These are phyloP conservation scores for Bubo blakistoni DNA, from an alignment of 2,113 vertebrate genomes.

Conservation along the genomic window DNA sequence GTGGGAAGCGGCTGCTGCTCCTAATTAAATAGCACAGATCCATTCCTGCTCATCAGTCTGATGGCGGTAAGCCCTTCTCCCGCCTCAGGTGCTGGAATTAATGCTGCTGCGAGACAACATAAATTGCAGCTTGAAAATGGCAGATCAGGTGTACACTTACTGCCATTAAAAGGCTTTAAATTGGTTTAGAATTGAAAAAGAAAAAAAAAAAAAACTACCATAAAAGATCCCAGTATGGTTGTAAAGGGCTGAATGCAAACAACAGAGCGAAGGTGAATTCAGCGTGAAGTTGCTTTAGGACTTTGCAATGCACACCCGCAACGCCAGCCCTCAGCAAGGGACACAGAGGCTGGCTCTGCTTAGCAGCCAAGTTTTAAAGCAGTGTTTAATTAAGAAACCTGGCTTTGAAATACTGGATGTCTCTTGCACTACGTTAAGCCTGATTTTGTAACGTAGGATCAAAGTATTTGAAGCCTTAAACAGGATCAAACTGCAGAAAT, in stretches of 20 bases:
- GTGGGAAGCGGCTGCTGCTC: neutral
- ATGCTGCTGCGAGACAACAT: neutral
- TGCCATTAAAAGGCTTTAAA: neutral
- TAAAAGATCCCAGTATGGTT: neutral
- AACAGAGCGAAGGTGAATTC: neutral
- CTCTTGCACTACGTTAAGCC: neutral
- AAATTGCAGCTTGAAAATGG: neutral
- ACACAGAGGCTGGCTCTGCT: neutral
- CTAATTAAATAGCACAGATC: neutral
- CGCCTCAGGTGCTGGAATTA: neutral
- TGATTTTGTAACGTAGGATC: neutral
- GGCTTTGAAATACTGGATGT: neutral
- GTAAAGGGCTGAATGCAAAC: neutral
- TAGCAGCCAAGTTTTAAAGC: neutral
- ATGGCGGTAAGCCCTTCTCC: neutral
- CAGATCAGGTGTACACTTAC: neutral
- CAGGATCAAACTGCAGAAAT: neutral
- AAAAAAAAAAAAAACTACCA: neutral
- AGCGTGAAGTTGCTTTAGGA: neutral
- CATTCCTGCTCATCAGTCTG: neutral
- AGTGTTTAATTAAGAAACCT: neutral
- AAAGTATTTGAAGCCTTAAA: neutral
- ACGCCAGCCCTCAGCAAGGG: neutral
- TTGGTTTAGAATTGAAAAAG: neutral
- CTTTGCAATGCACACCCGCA: neutral